Evolutionary conservation across 2,888 invertebrate species (phyloP), one percentile per base, ranked within the genome.

Genomic region (Endotricha flammealis): DNA sequence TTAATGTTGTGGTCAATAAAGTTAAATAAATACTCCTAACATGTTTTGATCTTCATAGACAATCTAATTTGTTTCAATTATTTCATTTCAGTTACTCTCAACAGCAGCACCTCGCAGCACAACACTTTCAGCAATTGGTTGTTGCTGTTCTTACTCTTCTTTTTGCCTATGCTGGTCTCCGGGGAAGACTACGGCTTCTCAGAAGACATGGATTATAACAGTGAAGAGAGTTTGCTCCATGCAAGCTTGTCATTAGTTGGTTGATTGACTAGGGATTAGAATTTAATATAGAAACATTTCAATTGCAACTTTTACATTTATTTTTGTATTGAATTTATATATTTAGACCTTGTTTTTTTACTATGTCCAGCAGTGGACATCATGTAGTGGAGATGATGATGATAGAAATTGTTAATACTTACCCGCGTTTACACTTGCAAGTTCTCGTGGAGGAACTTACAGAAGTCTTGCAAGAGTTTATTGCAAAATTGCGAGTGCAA

Each of bases 61-160:
- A n/a, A n/a, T 20, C 23, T 29, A 32, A 12, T 31, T 24, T 22
- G 12, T 36, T 32, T 30, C 12, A 9, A 23, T 20, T 40, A 16
- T 36, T 23, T 9, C 7, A 36, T 82, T 83, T 11, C 81, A 85
- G 85, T 85, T 29, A 83, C 82, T 0, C 74, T 76, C 45, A 81
- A 75, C 50, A 60, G 64, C 14, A 50, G 64, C 4, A 55, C 67
- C 27, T 50, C 68, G 1, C 64, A 57, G 32, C 51, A 57, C 48
- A 10, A 8, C 2, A 3, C 28, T 0, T 62, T 69, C 36, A 59
- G 60, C 24, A 75, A 62, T 44, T 78, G 78, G 76, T 53, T 80
- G n/a, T 57, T 79, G 2, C 50, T 79, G 8, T 44, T 82, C 4
- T 53, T 82, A 1, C 53, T 83, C 14, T 54, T 77, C 17, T 57